Base-by-base conservation (phyloP, 2,888 invertebrate species). In the Sminthurides aquaticus region DNA sequence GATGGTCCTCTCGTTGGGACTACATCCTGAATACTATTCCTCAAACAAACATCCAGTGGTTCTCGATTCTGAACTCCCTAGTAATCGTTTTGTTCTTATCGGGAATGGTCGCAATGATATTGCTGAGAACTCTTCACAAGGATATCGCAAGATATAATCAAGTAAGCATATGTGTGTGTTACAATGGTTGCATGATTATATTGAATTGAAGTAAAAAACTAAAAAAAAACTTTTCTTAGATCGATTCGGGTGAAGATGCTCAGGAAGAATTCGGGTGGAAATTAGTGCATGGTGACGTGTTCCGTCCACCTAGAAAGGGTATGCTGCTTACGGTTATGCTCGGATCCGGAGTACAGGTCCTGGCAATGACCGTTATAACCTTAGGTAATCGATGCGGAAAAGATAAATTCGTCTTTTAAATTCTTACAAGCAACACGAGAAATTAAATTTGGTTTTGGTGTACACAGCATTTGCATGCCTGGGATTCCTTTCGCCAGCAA, bases 101-200 rank as follows among this genome's bases (percentile, higher is more conserved):
- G 73, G 99, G 98, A 73, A 99, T 99, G 98, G 96, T 99, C 20
- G 98, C 97, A 28, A 99, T 99, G 98, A 99, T 99, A 76, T 84
- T 99, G 80, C 80, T 99, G 73, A 84, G 98, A 69, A 99, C 98
- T 0, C 81, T 99, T 67, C 97, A 99, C 79, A 95, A 97, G 79
- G 99, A 99, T 80, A 98, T 99, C 75, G 97, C 98, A 2, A 85
- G 98, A 75, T 99, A 99, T 79, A 99, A 99, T 80, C 96, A 98
- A 83, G 86, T 85, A 76, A 52, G 52, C 24, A n/a, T 22, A 22
- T 29, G n/a, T 54, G n/a, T 22, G 22, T 52, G 52, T 55, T 55
- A 49, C 5, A 24, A 25, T 18, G 11, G 11, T 24, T 55, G 3
- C 5, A 55, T 55, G 5, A 24, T 18, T 22, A 55, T 55, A 15